A percentile compares a stretch with the other conserved stretches of the same genome.
These are phyloP conservation scores for Megaleporinus macrocephalus DNA, from an alignment of 2,113 vertebrate genomes.

Conservation along the genomic window DNA sequence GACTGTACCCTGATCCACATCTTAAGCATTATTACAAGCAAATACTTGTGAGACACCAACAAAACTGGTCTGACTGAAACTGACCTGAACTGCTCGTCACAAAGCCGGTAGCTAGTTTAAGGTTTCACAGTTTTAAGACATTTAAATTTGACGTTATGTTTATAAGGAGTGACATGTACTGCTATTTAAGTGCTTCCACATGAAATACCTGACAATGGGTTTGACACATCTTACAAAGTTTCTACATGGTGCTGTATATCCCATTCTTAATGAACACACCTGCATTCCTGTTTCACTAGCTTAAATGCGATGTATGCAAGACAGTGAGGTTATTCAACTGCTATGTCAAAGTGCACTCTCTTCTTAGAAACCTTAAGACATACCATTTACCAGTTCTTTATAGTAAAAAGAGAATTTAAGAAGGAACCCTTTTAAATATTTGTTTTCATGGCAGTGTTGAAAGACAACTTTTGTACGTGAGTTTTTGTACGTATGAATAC, in stretches of 20 bases:
- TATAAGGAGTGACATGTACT: not conserved
- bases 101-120: not conserved
- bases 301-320: constrained; percentile 12
- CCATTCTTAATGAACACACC: not conserved
- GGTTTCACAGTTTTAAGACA: not conserved
- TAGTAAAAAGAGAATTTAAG: not conserved
- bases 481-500: too few species aligned
- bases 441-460: not conserved
- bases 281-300: not conserved
- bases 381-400: not conserved
- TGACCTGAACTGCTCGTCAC: not conserved
- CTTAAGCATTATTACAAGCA: not conserved
- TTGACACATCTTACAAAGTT: not conserved
- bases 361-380: not conserved
- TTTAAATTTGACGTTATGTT: not conserved
- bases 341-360: constrained; percentile 9
- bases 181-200: not conserved
- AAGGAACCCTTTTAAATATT: not conserved
- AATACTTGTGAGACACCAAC: constrained; percentile 26
- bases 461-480: not conserved
- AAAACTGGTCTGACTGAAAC: constrained; percentile 38
- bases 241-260: too few species aligned
- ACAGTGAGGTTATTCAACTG: not conserved
- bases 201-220: not conserved
- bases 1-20: not conserved